Evolutionary conservation across 2,113 vertebrate species (phyloP).

Genomic region (Harpagus bidentatus): DNA sequence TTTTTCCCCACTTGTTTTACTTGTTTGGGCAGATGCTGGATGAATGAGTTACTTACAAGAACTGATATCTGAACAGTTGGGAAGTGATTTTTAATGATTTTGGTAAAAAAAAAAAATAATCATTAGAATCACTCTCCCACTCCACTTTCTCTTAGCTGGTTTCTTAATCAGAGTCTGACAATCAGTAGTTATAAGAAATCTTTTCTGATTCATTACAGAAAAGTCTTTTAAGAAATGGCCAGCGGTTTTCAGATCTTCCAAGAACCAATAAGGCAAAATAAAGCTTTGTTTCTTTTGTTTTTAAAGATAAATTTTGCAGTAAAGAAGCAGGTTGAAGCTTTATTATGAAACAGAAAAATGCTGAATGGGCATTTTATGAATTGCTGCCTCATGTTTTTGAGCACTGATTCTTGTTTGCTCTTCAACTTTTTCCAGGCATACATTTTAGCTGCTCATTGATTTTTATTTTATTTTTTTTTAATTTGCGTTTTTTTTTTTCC

Average conservation of each 20-base stretch:
- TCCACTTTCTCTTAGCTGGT: neutral
- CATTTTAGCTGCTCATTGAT: too few species aligned
- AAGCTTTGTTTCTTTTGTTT: neutral
- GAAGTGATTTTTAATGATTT: neutral
- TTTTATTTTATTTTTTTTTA: too few species aligned
- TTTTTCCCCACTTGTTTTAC: neutral
- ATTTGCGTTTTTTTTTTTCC: too few species aligned
- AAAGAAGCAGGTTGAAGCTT: neutral
- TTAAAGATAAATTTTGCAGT: neutral
- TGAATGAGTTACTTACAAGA: neutral
- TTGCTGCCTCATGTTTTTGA: neutral
- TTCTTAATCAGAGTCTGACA: neutral
- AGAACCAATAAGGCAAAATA: neutral
- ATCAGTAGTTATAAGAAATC: neutral
- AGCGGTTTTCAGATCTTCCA: neutral
- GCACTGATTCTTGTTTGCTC: neutral
- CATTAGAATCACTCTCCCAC: neutral
- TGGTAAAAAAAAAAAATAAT: neutral
- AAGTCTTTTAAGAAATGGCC: neutral
- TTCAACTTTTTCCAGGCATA: neutral
- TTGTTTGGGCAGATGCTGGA: neutral
- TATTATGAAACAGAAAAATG: neutral
- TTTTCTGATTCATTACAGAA: neutral
- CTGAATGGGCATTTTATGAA: neutral
- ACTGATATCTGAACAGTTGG: neutral